Percentiles rank a stretch among this genome's conserved stretches.
phyloP scores from a whole-genome alignment of 2,888 invertebrate species.

The Strigamia maritima region DNA sequence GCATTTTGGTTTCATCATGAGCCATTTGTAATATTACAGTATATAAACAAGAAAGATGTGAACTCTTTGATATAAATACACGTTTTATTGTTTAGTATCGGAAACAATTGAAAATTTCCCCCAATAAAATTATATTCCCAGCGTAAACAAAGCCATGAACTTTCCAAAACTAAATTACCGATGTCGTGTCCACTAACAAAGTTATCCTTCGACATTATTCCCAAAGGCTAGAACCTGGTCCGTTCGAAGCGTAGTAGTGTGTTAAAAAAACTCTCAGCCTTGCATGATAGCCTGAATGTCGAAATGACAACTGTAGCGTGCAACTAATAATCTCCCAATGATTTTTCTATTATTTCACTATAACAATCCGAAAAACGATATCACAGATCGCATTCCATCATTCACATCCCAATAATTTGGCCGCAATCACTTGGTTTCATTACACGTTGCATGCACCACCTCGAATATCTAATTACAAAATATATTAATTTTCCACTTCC shows the following conservation, averaged over 20 bases:
- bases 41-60: too few relatives aligned
- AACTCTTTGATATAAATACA: too few relatives aligned
- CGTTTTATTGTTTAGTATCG: too few relatives aligned
- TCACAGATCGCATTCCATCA: background rate
- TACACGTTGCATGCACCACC: too few relatives aligned
- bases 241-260: background rate
- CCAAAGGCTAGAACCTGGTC: background rate
- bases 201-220: background rate
- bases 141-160: background rate
- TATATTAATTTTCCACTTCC: background rate
- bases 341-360: background rate
- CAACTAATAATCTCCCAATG: background rate
- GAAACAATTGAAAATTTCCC: too few relatives aligned
- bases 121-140: too few relatives aligned
- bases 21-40: too few relatives aligned
- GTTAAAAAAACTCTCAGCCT: background rate
- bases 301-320: constrained; percentile 10
- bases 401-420: background rate
- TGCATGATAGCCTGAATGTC: background rate
- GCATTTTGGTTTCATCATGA: too few relatives aligned
- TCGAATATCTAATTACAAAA: background rate
- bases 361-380: background rate
- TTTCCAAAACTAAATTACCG: background rate
- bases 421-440: too few relatives aligned
- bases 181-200: constrained; percentile 10